Evolutionary conservation across 2,797 vertebrate species (phyloP), one percentile per base, ranked within the genome.

Genomic region (Hafferia zeledoni): DNA sequence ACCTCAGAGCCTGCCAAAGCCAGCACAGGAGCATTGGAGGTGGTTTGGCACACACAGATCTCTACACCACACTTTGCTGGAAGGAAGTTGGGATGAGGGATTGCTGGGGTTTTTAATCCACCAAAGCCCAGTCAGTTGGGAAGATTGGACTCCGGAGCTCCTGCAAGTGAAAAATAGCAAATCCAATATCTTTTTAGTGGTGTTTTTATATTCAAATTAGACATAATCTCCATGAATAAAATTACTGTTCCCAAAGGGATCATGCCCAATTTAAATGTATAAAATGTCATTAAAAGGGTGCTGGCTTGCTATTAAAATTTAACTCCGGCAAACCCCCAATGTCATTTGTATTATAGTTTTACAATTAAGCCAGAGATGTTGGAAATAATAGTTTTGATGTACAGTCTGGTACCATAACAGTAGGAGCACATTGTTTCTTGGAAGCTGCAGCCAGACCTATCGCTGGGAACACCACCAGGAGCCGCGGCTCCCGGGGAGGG

Each of bases 131-230:
- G 52, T 28, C 93, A 63, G 35, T 67, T 55, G 83, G 77, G 91
- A 79, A 87, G 91, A 74, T 63, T 89, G 92, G 80, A 59, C 83
- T 90, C 67, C 0, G 1, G 52, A 87, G 90, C 90, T 92, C 27
- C 83, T 74, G 92, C 74, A 74, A 90, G 94, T 74, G 83, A 94
- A 90, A 96, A 96, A 93, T 49, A 70, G 56, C 88, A 92, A 85
- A 92, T 79, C 25, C 90, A 84, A 7, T 95, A 92, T 95, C 94
- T 97, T 95, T 96, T 92, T 93, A 84, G 90, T 87, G 92, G 81
- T 95, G 94, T 96, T 97, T 97, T 96, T 96, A 77, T 93, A 96
- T 97, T 97, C 96, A 96, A 95, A 97, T 98, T 93, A 97, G 96
- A 93, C 49, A 85, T 92, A 93, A 89, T 94, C 95, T 97, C 92